Percentiles rank a stretch among this genome's conserved stretches.
phyloP scores from a whole-genome alignment of 2,113 vertebrate species.

The Otis tarda region DNA sequence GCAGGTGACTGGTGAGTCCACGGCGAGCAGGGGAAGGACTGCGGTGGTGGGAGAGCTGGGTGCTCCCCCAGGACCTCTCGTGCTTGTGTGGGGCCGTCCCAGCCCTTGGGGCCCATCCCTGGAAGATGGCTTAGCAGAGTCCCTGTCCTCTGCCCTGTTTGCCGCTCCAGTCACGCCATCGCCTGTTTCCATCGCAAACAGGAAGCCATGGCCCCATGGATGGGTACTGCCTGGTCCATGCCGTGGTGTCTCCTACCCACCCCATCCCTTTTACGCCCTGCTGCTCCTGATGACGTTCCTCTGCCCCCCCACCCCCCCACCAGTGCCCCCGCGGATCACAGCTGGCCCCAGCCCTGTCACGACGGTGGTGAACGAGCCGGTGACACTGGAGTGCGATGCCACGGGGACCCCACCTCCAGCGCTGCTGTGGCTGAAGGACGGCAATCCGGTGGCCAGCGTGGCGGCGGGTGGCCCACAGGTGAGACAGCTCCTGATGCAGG shows the following conservation, averaged over 20 bases:
- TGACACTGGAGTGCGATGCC: slow-evolving; percentile 80
- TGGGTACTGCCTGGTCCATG: not conserved
- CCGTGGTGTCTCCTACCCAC: accelerated
- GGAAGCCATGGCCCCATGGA: not conserved
- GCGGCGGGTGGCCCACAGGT: slow-evolving; percentile 74
- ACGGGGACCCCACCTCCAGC: slow-evolving; percentile 80
- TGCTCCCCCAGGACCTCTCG: accelerated
- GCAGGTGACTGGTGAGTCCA: slow-evolving; percentile 71
- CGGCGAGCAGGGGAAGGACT: not conserved
- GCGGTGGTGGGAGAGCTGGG: accelerated
- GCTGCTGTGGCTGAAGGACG: slow-evolving; percentile 88
- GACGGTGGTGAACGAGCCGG: slow-evolving; percentile 73
- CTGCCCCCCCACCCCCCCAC: not conserved
- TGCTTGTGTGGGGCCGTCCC: too few relatives aligned
- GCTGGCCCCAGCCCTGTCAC: slow-evolving; percentile 68
- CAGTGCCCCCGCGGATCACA: slow-evolving; percentile 82
- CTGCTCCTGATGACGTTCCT: not conserved
- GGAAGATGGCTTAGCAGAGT: not conserved
- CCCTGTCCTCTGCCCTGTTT: not conserved
- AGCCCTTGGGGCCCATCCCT: accelerated
- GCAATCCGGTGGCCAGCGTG: slow-evolving; percentile 76
- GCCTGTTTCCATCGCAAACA: not conserved
- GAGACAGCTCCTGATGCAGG: not conserved
- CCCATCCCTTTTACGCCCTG: not conserved
- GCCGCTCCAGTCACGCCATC: not conserved